Evolutionary conservation across 2,113 vertebrate genomes (phyloP).

Genomic region (Anoplopoma fimbria): DNA sequence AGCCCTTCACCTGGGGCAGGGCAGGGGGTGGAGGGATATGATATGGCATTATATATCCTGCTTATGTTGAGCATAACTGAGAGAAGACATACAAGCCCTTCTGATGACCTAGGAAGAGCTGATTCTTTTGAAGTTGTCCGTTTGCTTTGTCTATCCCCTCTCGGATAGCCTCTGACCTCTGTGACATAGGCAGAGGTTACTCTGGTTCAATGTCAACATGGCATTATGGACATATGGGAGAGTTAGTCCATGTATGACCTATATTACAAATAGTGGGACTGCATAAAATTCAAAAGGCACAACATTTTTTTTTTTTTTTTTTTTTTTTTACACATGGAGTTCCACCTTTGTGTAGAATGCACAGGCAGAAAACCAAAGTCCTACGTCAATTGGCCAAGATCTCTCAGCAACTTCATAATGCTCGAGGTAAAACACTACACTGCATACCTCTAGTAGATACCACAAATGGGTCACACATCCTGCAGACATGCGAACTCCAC

Average conservation of each 20-base stretch:
- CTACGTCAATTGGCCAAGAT: background rate
- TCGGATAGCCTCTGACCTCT: conserved; percentile 53
- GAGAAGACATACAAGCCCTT: conserved; percentile 22
- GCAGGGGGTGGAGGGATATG: background rate
- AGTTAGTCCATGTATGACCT: background rate
- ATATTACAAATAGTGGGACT: background rate
- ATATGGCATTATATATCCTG: conserved; percentile 28
- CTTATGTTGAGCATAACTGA: conserved; percentile 35
- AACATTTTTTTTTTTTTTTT: too few species aligned
- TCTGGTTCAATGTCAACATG: conserved; percentile 32
- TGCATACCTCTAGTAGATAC: too few species aligned
- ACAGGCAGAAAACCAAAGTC: background rate
- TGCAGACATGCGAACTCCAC: too few species aligned
- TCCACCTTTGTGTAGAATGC: background rate
- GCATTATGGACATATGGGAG: background rate
- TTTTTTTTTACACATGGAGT: background rate
- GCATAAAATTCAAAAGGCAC: background rate
- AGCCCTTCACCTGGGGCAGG: conserved; percentile 53
- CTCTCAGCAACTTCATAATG: too few species aligned
- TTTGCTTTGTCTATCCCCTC: conserved; percentile 53
- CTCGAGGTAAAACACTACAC: too few species aligned
- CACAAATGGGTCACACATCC: too few species aligned
- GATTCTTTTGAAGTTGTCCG: conserved; percentile 65
- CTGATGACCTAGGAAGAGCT: conserved; percentile 40
- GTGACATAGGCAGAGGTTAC: conserved; percentile 50